Conservation (phyloP, 2,888 invertebrate genomes). For the Biston stratarius region DNA sequence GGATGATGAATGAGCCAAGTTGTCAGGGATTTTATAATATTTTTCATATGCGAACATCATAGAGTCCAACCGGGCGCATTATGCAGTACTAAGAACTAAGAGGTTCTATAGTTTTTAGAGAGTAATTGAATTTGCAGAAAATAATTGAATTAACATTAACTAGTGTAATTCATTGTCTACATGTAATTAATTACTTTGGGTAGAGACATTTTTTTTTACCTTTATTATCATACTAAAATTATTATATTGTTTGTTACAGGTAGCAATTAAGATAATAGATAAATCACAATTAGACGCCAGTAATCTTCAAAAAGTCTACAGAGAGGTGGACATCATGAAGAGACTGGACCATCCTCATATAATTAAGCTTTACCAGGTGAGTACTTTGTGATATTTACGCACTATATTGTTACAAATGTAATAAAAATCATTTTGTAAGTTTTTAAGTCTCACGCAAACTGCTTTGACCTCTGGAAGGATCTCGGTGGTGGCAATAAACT, state of each 20-base stretch:
- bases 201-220: too few relatives aligned
- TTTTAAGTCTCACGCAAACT: slow-evolving; percentile 1
- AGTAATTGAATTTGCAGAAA: too few relatives aligned
- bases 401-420: neutral
- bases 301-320: slow-evolving; percentile 97
- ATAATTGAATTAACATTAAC: too few relatives aligned
- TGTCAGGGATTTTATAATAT: too few relatives aligned
- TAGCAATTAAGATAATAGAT: slow-evolving; percentile 98
- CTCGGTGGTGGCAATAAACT: slow-evolving; percentile 31
- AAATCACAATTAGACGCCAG: slow-evolving; percentile 96
- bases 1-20: too few relatives aligned
- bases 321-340: slow-evolving; percentile 99
- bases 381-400: slow-evolving; percentile 38
- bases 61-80: too few relatives aligned
- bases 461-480: slow-evolving; percentile 28
- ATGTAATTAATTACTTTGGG: too few relatives aligned
- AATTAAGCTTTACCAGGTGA: slow-evolving; percentile 97
- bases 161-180: too few relatives aligned
- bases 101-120: too few relatives aligned
- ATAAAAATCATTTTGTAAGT: neutral
- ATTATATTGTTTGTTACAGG: slow-evolving; percentile 87
- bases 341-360: slow-evolving; percentile 98
- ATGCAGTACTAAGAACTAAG: too few relatives aligned
- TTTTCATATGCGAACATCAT: too few relatives aligned
- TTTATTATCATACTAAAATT: too few relatives aligned